phyloP scores from a whole-genome alignment of 2,888 invertebrate genomes.

The Zeuzera pyrina region DNA sequence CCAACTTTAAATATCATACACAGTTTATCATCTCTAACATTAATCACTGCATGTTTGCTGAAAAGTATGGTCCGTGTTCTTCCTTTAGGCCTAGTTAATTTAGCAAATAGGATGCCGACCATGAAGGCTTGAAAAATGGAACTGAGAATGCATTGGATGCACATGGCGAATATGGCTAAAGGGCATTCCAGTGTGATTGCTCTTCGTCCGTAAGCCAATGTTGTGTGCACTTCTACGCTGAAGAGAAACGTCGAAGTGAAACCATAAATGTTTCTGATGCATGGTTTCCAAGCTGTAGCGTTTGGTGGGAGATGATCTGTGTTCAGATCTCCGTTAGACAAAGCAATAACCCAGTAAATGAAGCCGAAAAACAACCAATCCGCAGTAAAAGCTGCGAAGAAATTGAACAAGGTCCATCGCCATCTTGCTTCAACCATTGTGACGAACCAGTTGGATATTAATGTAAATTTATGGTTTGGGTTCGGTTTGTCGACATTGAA shows the following conservation, averaged over 20 bases:
- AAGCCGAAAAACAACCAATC: conserved; percentile 93
- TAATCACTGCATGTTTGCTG: conserved; percentile 90
- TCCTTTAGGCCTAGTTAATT: conserved; percentile 95
- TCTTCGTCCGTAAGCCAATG: conserved; percentile 90
- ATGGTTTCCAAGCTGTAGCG: conserved; percentile 81
- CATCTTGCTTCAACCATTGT: conserved; percentile 89
- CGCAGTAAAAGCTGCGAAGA: conserved; percentile 85
- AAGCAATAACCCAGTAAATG: conserved; percentile 93
- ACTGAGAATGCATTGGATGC: conserved; percentile 94
- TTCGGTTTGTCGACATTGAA: conserved; percentile 86
- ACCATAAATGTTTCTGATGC: conserved; percentile 87
- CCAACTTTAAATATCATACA: conserved; percentile 94
- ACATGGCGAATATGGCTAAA: conserved; percentile 94
- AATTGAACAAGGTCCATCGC: conserved; percentile 92
- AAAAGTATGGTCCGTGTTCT: conserved; percentile 95
- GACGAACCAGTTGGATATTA: conserved; percentile 85
- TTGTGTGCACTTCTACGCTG: conserved; percentile 96
- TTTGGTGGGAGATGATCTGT: conserved; percentile 75
- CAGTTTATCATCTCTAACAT: conserved; percentile 87
- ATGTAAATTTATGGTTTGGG: conserved; percentile 70
- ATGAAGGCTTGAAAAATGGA: conserved; percentile 88
- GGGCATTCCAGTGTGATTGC: conserved; percentile 94
- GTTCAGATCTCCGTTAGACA: conserved; percentile 89
- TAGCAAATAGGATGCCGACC: conserved; percentile 94
- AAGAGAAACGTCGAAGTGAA: conserved; percentile 96